These are phyloP conservation scores for Pteronura brasiliensis DNA, from an alignment of 2,113 vertebrate species.

Conservation along the genomic window DNA sequence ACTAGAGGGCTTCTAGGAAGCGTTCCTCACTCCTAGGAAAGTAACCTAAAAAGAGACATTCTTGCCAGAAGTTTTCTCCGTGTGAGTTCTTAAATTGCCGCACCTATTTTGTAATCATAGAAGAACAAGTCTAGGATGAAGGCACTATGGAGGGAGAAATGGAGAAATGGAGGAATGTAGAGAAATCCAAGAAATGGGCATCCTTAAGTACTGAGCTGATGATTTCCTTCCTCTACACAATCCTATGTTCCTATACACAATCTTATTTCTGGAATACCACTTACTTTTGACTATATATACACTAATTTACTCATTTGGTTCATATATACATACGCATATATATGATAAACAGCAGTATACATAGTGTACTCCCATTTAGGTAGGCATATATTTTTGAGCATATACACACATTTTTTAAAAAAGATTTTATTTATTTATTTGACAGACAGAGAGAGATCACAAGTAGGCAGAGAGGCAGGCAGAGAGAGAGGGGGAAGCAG, in stretches of 20 bases:
- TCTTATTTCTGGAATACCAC: not conserved
- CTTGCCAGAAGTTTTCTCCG: not conserved
- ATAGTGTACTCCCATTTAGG: not conserved
- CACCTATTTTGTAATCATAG: not conserved
- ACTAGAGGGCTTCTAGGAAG: constrained; percentile 50
- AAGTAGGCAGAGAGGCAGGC: no score
- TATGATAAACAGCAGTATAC: not conserved
- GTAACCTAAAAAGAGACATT: not conserved
- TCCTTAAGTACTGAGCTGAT: not conserved
- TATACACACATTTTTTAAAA: not conserved
- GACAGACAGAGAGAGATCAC: no score
- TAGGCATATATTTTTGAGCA: not conserved
- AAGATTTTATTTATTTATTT: no score
- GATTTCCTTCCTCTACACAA: not conserved
- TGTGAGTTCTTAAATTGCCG: not conserved
- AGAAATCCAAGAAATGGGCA: not conserved
- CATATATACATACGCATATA: not conserved
- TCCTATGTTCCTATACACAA: not conserved
- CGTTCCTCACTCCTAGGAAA: not conserved
- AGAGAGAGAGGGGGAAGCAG: no score
- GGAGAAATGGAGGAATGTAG: not conserved
- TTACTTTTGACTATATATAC: not conserved
- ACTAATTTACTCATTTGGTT: not conserved
- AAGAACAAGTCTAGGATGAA: not conserved
- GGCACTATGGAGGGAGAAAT: not conserved